Evolutionary conservation across 2,888 invertebrate genomes (phyloP).

Genomic region (Amphipyra tragopoginis): DNA sequence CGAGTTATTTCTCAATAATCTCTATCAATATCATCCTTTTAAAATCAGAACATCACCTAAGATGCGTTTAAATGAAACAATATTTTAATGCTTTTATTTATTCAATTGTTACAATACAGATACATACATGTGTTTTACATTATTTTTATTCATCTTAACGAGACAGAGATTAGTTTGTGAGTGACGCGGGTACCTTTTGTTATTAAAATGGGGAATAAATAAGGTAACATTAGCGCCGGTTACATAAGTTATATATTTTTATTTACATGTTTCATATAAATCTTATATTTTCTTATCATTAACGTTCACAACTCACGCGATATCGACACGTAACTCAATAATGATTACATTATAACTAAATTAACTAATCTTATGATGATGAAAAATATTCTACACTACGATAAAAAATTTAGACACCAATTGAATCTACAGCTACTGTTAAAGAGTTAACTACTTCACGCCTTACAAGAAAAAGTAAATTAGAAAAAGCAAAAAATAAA

Average conservation of each 20-base stretch:
- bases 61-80: constrained; percentile 44
- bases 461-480: constrained; percentile 12
- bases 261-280: constrained; percentile 62
- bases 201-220: constrained; percentile 68
- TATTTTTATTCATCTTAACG: constrained; percentile 47
- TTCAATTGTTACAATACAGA: constrained; percentile 66
- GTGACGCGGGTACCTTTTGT: constrained; percentile 81
- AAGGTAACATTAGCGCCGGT: constrained; percentile 89
- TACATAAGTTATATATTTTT: constrained; percentile 63
- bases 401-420: constrained; percentile 47
- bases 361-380: constrained; percentile 53
- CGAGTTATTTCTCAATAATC: too few species aligned
- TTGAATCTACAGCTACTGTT: constrained; percentile 49
- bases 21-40: too few species aligned
- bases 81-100: constrained; percentile 65
- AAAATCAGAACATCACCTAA: background rate
- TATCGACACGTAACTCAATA: constrained; percentile 32
- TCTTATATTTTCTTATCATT: constrained; percentile 42
- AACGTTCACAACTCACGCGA: constrained; percentile 48
- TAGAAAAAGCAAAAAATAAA: constrained; percentile 12
- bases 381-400: constrained; percentile 53
- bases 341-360: constrained; percentile 34
- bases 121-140: constrained; percentile 50
- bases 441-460: constrained; percentile 14
- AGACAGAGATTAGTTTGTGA: constrained; percentile 56